Evolutionary conservation across 2,797 vertebrate species (phyloP).

Genomic region (Enteromius afrohamiltoni): DNA sequence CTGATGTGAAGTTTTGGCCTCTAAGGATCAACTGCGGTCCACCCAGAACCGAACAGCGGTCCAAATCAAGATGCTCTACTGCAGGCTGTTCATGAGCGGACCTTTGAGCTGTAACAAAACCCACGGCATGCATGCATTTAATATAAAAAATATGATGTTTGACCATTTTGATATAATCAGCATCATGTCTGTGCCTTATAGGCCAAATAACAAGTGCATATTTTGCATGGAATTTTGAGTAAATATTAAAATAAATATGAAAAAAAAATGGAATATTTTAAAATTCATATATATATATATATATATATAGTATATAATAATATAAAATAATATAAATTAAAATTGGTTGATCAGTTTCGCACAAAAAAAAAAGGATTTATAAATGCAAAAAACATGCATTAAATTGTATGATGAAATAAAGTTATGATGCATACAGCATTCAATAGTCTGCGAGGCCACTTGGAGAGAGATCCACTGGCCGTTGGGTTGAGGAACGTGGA

Average conservation of each 20-base stretch:
- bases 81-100: conserved; percentile 92
- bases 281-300: background rate
- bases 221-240: background rate
- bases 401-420: background rate
- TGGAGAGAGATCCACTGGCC: conserved; percentile 83
- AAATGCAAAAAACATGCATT: background rate
- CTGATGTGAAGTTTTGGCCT: conserved; percentile 92
- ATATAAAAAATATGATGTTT: background rate
- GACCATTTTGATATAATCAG: background rate
- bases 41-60: conserved; percentile 87
- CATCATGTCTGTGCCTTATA: background rate
- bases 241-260: background rate
- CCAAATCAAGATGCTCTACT: conserved; percentile 90
- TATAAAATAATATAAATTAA: background rate
- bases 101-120: conserved; percentile 86
- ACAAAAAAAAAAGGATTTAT: background rate
- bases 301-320: background rate
- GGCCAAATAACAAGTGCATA: background rate
- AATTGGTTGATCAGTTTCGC: background rate
- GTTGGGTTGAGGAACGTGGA: conserved; percentile 82
- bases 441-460: conserved; percentile 82
- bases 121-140: background rate
- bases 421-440: conserved; percentile 82
- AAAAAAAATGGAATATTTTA: background rate
- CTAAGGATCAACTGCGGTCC: conserved; percentile 95